A percentile compares a stretch with the other conserved stretches of the same genome.
phyloP scores from a whole-genome alignment of 2,888 invertebrate species.

The Tetranychus truncatus region DNA sequence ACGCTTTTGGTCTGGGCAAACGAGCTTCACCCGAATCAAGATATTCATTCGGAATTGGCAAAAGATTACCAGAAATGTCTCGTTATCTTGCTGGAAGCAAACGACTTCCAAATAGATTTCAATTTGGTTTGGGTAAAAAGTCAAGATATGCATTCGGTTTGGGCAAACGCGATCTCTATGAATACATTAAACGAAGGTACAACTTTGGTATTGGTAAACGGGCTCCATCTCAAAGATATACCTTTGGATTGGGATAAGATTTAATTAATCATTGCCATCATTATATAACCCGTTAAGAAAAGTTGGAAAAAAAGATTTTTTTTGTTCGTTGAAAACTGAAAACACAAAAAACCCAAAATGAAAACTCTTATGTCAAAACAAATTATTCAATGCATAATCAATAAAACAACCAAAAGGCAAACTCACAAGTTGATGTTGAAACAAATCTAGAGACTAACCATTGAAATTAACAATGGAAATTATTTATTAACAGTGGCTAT shows the following conservation, averaged over 20 bases:
- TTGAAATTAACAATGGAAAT: too few relatives aligned
- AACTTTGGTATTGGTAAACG: constrained; percentile 17
- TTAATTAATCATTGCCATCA: neutral
- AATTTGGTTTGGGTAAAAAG: constrained; percentile 25
- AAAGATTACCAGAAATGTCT: neutral
- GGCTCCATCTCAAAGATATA: neutral
- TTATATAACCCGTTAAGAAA: too few relatives aligned
- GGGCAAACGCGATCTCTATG: constrained; percentile 9
- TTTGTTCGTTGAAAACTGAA: too few relatives aligned
- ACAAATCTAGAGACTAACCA: too few relatives aligned
- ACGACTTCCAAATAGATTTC: constrained; percentile 19
- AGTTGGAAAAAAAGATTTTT: too few relatives aligned
- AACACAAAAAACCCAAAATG: too few relatives aligned
- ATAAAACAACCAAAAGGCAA: too few relatives aligned
- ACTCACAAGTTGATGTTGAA: too few relatives aligned
- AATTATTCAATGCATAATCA: too few relatives aligned
- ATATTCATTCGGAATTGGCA: constrained; percentile 13
- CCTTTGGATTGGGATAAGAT: constrained; percentile 10
- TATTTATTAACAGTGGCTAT: too few relatives aligned
- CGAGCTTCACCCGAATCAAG: neutral
- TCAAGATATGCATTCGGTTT: constrained; percentile 13
- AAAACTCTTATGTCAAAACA: too few relatives aligned
- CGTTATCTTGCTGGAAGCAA: neutral
- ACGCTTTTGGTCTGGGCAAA: constrained; percentile 18
- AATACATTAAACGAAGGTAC: constrained; percentile 2